Evolutionary conservation across 1,140 invertebrate species (phyloP).

Genomic region (Drosophila miranda): DNA sequence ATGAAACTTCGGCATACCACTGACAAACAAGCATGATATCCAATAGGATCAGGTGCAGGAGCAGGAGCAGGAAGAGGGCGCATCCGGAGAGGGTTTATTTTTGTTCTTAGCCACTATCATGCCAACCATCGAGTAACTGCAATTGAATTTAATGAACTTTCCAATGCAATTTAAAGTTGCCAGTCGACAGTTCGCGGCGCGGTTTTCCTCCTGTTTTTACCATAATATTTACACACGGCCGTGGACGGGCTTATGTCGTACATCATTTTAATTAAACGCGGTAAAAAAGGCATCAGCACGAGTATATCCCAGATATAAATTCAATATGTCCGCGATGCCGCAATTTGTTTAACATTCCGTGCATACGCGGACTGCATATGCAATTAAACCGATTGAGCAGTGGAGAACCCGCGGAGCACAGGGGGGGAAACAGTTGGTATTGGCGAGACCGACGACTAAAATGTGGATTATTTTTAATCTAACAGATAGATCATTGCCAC

Average conservation of each 20-base stretch:
- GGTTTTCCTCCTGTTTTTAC: conserved; percentile 23
- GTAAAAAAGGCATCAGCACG: conserved; percentile 14
- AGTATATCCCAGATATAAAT: conserved; percentile 31
- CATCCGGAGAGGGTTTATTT: no score
- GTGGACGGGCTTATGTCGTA: conserved; percentile 7
- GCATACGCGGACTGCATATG: conserved; percentile 53
- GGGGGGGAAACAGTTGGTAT: no score
- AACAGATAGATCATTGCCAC: conserved; percentile 24
- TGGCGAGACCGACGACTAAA: conserved; percentile 25
- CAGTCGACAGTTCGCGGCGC: neutral
- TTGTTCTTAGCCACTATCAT: no score
- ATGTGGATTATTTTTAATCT: conserved; percentile 22
- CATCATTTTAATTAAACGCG: conserved; percentile 70
- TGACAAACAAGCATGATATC: neutral
- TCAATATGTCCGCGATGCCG: conserved; percentile 36
- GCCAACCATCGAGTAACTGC: no score
- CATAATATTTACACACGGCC: conserved; percentile 65
- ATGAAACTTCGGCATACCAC: conserved; percentile 11
- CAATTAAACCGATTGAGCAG: conserved; percentile 54
- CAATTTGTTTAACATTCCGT: conserved; percentile 62
- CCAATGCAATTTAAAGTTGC: conserved; percentile 10
- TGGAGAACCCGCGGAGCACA: no score
- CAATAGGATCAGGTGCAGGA: neutral
- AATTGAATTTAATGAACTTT: conserved; percentile 41
- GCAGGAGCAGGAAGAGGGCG: neutral